phyloP scores from a whole-genome alignment of 2,797 vertebrate species.

The Pelobates cultripes region DNA sequence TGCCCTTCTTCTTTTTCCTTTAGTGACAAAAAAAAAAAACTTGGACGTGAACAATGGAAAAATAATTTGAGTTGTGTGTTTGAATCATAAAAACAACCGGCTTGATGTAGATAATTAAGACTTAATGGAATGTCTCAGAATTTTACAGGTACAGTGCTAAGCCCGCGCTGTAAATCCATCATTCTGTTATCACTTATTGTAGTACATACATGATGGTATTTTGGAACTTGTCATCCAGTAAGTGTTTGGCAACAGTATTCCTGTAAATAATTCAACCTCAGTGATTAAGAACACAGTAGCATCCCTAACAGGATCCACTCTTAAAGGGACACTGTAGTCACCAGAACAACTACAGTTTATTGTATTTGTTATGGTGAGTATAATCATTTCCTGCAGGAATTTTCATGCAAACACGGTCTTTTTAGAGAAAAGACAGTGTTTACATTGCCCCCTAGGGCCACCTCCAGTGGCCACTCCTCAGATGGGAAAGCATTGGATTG shows the following conservation, averaged over 20 bases:
- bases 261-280: slow-evolving; percentile 8
- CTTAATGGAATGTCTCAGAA: slow-evolving; percentile 27
- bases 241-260: slow-evolving; percentile 36
- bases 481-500: no score
- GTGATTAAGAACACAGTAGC: no score
- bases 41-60: slow-evolving; percentile 56
- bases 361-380: no score
- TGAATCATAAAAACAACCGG: slow-evolving; percentile 43
- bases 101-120: slow-evolving; percentile 14
- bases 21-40: slow-evolving; percentile 24
- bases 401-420: no score
- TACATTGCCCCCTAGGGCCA: no score
- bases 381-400: no score
- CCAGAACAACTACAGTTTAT: no score
- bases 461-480: no score
- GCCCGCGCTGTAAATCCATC: slow-evolving; percentile 35
- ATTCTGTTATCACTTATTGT: slow-evolving; percentile 40
- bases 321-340: no score
- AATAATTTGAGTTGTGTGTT: slow-evolving; percentile 52
- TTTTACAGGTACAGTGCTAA: neutral
- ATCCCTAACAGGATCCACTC: no score
- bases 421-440: no score
- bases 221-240: slow-evolving; percentile 25
- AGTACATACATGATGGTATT: slow-evolving; percentile 8
- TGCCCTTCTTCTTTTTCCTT: neutral